Percentiles rank a stretch among this genome's conserved stretches.
phyloP scores from a whole-genome alignment of 1,140 invertebrate genomes.

The Drosophila quadrilineata region DNA sequence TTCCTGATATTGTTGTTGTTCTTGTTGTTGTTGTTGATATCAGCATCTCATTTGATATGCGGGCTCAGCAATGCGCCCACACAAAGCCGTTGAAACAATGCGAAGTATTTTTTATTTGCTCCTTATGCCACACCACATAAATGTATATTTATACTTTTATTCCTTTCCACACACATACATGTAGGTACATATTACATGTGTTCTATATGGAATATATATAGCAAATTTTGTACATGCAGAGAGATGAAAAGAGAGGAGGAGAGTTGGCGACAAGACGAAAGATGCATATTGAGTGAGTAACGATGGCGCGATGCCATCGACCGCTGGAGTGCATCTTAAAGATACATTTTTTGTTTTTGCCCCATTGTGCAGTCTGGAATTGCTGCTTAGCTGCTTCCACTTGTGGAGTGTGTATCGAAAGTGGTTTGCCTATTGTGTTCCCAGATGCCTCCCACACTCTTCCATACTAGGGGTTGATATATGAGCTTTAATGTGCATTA shows the following conservation, averaged over 20 bases:
- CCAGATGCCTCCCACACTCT: not conserved
- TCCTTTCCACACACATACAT: slow-evolving; percentile 23
- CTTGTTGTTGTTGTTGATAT: slow-evolving; percentile 31
- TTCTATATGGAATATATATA: no score
- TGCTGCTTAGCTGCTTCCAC: slow-evolving; percentile 41
- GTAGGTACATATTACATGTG: slow-evolving; percentile 33
- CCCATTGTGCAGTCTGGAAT: slow-evolving; percentile 41
- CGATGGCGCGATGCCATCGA: slow-evolving; percentile 55
- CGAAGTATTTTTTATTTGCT: slow-evolving; percentile 54
- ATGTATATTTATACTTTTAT: not conserved
- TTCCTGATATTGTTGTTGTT: slow-evolving; percentile 17
- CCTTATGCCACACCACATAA: not conserved
- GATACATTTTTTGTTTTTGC: slow-evolving; percentile 72
- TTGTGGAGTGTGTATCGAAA: slow-evolving; percentile 39
- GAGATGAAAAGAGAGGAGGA: not conserved
- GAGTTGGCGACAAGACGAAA: slow-evolving; percentile 11
- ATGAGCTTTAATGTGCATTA: slow-evolving; percentile 74
- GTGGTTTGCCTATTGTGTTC: slow-evolving; percentile 49
- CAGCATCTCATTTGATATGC: slow-evolving; percentile 71
- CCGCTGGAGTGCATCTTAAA: slow-evolving; percentile 76
- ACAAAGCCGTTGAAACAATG: slow-evolving; percentile 66
- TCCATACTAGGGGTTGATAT: slow-evolving; percentile 61
- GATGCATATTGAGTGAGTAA: slow-evolving; percentile 49
- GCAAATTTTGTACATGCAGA: not conserved
- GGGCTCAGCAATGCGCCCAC: slow-evolving; percentile 70